A percentile compares a stretch with the other conserved stretches of the same genome.
Evolutionary conservation across 2,797 vertebrate species (phyloP).

Genomic region (Ispidina lecontei): DNA sequence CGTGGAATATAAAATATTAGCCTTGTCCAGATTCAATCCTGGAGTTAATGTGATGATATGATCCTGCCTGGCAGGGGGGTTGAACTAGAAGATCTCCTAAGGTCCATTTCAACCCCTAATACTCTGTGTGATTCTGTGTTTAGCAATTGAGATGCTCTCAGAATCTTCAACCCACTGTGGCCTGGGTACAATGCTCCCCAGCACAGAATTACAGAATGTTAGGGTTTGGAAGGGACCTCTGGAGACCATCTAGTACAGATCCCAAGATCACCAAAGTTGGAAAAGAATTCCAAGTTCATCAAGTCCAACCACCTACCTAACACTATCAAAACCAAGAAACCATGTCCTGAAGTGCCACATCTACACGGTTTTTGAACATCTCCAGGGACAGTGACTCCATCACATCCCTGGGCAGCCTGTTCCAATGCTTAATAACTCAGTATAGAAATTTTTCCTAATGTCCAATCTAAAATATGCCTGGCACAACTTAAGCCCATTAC

Average conservation of each 20-base stretch:
- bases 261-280: no score
- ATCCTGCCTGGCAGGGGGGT: no score
- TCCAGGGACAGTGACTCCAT: neutral
- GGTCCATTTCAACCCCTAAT: no score
- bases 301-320: no score
- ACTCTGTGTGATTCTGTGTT: neutral
- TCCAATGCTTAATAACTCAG: neutral
- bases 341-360: no score
- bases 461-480: no score
- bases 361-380: neutral
- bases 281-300: no score
- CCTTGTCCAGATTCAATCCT: neutral
- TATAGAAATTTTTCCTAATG: neutral
- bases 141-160: neutral
- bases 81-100: no score
- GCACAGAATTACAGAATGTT: neutral
- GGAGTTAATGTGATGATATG: neutral
- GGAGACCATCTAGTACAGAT: neutral
- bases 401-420: neutral
- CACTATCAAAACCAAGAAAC: no score
- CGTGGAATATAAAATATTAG: neutral
- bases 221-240: neutral
- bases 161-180: neutral
- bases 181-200: neutral
- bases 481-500: neutral